phyloP scores from a whole-genome alignment of 1,140 invertebrate genomes.

The Micrasema minimum region DNA sequence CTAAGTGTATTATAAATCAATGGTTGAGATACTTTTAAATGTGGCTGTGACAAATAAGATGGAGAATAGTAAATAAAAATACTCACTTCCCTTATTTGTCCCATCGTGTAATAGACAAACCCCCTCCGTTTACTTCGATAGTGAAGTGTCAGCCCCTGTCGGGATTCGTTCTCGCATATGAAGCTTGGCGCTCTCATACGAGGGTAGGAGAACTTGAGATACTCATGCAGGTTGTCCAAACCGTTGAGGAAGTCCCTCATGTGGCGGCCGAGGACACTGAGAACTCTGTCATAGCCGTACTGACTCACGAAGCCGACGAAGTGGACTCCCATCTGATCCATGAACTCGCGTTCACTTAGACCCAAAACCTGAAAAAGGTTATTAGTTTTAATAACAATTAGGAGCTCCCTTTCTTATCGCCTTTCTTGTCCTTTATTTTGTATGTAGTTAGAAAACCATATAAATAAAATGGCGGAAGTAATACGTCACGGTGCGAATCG shows the following conservation, averaged over 20 bases:
- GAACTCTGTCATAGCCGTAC: slow-evolving; percentile 92
- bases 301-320: slow-evolving; percentile 93
- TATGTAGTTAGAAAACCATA: too few relatives aligned
- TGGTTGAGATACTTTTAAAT: too few relatives aligned
- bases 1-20: too few relatives aligned
- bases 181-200: slow-evolving; percentile 90
- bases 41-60: too few relatives aligned
- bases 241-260: slow-evolving; percentile 97
- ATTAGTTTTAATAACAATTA: too few relatives aligned
- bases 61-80: too few relatives aligned
- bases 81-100: slow-evolving; percentile 93
- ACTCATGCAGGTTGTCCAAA: slow-evolving; percentile 96
- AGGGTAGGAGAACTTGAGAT: slow-evolving; percentile 96
- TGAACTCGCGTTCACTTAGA: slow-evolving; percentile 86
- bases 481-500: not conserved
- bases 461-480: not conserved
- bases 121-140: slow-evolving; percentile 92
- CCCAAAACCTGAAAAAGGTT: slow-evolving; percentile 76
- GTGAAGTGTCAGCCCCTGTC: slow-evolving; percentile 90
- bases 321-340: slow-evolving; percentile 90
- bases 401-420: too few relatives aligned
- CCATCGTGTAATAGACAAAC: slow-evolving; percentile 97
- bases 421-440: too few relatives aligned
- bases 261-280: slow-evolving; percentile 90
- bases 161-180: slow-evolving; percentile 94